Evolutionary conservation across 2,797 vertebrate species (phyloP).

Genomic region (Malacoraja senta): DNA sequence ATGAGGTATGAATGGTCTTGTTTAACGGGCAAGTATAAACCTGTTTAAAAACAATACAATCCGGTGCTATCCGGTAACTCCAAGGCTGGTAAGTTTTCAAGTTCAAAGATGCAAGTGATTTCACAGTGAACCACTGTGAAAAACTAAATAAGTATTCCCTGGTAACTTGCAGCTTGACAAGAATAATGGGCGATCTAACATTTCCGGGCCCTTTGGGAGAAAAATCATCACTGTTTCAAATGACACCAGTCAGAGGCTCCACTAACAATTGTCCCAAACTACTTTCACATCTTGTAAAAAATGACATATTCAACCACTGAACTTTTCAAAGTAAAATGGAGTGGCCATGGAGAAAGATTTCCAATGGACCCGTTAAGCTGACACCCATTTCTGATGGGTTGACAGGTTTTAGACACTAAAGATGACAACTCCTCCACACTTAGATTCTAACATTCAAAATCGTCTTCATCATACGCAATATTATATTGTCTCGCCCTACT

Average conservation of each 20-base stretch:
- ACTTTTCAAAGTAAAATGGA: neutral
- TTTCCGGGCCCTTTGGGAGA: neutral
- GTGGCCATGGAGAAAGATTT: neutral
- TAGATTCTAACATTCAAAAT: neutral
- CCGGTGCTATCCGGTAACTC: neutral
- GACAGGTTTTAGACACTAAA: conserved; percentile 5
- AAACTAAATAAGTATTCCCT: neutral
- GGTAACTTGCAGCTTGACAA: conserved; percentile 23
- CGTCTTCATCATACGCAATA: neutral
- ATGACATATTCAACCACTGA: neutral
- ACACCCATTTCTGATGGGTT: neutral
- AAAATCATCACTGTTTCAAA: neutral
- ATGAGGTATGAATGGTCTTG: too few species aligned
- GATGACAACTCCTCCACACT: neutral
- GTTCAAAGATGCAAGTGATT: neutral
- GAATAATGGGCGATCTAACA: conserved; percentile 14
- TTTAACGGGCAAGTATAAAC: too few species aligned
- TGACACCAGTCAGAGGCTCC: conserved; percentile 10
- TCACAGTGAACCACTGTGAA: neutral
- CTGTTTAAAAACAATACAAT: neutral
- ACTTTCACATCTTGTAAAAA: neutral
- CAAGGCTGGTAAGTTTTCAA: neutral
- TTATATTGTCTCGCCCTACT: neutral
- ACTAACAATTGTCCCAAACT: conserved; percentile 4
- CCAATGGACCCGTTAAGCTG: conserved; percentile 11